Evolutionary conservation across 2,797 vertebrate genomes (phyloP).

Genomic region (Pseudochirops corinnae): DNA sequence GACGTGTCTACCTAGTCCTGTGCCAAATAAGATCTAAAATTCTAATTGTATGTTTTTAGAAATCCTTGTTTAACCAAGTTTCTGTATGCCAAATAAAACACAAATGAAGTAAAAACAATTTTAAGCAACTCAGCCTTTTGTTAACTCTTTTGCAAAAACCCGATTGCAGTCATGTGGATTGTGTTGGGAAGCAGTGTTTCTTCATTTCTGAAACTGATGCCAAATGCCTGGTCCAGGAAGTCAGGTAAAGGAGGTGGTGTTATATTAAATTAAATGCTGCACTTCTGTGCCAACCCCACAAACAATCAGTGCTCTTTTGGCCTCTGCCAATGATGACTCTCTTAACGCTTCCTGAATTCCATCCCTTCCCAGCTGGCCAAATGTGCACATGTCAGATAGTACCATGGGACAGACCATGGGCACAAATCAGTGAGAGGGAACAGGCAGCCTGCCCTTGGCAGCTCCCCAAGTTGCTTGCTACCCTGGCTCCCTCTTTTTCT

Average conservation of each 20-base stretch:
- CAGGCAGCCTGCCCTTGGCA: background rate
- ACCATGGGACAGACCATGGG: background rate
- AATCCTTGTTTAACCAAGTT: conserved; percentile 62
- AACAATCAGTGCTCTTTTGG: background rate
- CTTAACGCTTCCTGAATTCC: background rate
- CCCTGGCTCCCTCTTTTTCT: background rate
- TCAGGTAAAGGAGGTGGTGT: background rate
- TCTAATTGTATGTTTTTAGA: conserved; percentile 69
- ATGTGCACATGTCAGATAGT: background rate
- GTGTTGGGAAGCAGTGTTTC: conserved; percentile 30
- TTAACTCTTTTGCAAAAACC: conserved; percentile 59
- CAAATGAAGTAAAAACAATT: conserved; percentile 77
- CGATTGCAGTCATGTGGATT: conserved; percentile 7
- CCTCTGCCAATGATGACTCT: background rate
- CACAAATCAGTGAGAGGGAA: background rate
- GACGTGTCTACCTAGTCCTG: conserved; percentile 54
- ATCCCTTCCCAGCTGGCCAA: background rate
- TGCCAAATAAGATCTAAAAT: conserved; percentile 27
- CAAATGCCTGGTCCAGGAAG: conserved; percentile 16
- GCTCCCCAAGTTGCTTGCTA: background rate
- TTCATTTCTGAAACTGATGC: conserved; percentile 59
- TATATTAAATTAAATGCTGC: background rate
- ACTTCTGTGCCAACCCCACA: background rate
- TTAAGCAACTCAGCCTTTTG: conserved; percentile 50
- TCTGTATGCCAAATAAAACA: conserved; percentile 64